A percentile compares a stretch with the other conserved stretches of the same genome.
Conservation (phyloP, 2,113 vertebrate genomes). For the Lanius ludovicianus region DNA sequence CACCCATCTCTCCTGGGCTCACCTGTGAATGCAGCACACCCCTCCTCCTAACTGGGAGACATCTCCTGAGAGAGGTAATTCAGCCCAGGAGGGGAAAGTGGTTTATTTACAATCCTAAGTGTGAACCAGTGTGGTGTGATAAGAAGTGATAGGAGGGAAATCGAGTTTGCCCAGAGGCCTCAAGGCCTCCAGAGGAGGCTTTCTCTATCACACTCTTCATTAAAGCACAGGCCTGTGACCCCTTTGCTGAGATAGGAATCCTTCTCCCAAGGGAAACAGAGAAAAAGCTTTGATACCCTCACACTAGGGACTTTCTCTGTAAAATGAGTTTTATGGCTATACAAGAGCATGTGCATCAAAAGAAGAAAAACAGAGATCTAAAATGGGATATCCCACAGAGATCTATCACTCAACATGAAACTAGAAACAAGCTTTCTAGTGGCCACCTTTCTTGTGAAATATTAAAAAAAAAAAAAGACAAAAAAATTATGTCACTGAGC, state of each 20-base stretch:
- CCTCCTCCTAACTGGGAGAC: neutral
- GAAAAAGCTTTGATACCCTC: neutral
- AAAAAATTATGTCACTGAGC: neutral
- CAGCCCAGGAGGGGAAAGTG: neutral
- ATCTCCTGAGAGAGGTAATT: neutral
- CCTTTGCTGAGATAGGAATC: neutral
- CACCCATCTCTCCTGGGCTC: neutral
- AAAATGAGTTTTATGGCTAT: neutral
- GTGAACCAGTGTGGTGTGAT: fast-evolving
- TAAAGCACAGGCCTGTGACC: neutral
- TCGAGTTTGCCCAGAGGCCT: neutral
- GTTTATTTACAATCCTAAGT: neutral
- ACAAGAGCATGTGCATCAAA: neutral
- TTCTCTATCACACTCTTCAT: neutral
- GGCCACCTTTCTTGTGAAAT: neutral
- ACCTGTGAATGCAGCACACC: neutral
- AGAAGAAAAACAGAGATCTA: neutral
- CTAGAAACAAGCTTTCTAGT: neutral
- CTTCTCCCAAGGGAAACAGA: neutral
- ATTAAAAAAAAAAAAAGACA: neutral
- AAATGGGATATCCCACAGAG: neutral
- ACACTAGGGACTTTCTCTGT: fast-evolving
- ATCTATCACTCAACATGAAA: neutral
- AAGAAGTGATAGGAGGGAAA: neutral
- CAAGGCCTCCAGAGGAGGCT: neutral